Evolutionary conservation across 2,797 vertebrate genomes (phyloP), one percentile per base, ranked within the genome.

Genomic region (Aotus griseimembra): DNA sequence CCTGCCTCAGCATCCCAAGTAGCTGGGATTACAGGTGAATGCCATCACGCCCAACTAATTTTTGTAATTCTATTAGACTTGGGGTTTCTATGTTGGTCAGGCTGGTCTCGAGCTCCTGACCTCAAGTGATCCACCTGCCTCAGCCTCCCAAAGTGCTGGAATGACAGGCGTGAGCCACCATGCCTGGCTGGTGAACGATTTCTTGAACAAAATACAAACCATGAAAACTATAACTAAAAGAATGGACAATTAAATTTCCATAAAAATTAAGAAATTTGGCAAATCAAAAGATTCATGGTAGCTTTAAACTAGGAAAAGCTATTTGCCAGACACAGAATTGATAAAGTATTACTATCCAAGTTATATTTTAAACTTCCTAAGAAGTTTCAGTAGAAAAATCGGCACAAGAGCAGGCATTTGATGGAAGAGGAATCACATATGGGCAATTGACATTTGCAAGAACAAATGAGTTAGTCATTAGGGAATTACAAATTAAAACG

Each of bases 131-230:
- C 57, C 24, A 58, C 57, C 57, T 7, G 24, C 4, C 57, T 58
- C 24, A 26, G 57, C 57, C 57, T 58, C 57, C 57, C 24, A 58
- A 58, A 58, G 57, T 26, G 24, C 24, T 58, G 57, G 57, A 26
- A 58, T 58, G 24, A 58, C 24, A 11, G 57, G 10, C 10, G 4
- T 58, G 57, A 58, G 57, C 24, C 57, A 58, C 57, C 24, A 11
- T 0, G 0, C 57, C 24, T 1, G 1, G 10, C 57, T 12, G 24
- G 24, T n/a, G 41, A 93, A 75, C 4, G 4, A 92, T 80, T 92
- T 92, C 33, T 81, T 90, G 15, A 90, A 72, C 33, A 81, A 97
- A 95, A 73, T 57, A 33, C n/a, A 94, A 87, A 88, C 10, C 30
- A 48, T 26, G 46, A 82, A 96, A 93, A 8, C 10, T 82, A 24